A percentile compares a stretch with the other conserved stretches of the same genome.
These are phyloP conservation scores for Abscondita cerata DNA, from an alignment of 2,888 invertebrate genomes.

Conservation along the genomic window DNA sequence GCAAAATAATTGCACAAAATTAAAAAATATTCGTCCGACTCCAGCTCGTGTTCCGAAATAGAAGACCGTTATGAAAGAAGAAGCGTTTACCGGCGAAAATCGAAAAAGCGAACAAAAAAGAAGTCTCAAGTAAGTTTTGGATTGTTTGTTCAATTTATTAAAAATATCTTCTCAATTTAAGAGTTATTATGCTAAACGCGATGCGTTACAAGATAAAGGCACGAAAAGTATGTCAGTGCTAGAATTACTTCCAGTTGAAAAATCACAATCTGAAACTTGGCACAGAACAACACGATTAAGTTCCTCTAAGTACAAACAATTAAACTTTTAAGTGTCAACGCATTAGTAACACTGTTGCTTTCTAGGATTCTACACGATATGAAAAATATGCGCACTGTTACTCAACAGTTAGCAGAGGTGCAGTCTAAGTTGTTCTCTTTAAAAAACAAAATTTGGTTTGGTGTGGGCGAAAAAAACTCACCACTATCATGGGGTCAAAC, in stretches of 20 bases:
- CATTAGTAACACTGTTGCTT: not conserved
- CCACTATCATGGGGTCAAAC: constrained; percentile 71
- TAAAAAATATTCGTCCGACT: constrained; percentile 41
- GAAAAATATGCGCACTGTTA: constrained; percentile 19
- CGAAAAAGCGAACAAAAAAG: constrained; percentile 18
- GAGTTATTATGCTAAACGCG: too few relatives aligned
- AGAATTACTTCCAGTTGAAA: constrained; percentile 51
- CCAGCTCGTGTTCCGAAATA: constrained; percentile 31
- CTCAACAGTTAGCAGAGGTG: constrained; percentile 64
- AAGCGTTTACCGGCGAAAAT: constrained; percentile 12
- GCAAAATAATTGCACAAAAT: too few relatives aligned
- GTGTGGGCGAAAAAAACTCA: constrained; percentile 58
- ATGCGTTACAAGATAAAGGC: constrained; percentile 36
- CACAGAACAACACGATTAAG: constrained; percentile 25
- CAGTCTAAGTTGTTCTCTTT: constrained; percentile 73
- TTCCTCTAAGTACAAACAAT: constrained; percentile 18
- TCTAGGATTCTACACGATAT: constrained; percentile 17
- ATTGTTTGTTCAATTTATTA: too few relatives aligned
- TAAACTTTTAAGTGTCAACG: not conserved
- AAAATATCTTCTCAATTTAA: constrained; percentile 41
- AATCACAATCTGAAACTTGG: constrained; percentile 45
- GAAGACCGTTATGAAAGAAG: constrained; percentile 29
- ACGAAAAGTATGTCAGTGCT: constrained; percentile 51
- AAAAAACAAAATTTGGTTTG: constrained; percentile 79
- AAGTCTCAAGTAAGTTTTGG: constrained; percentile 12